These are phyloP conservation scores for Exaiptasia diaphana DNA, from an alignment of 64 coral and sea anemone genomes.

Conservation along the genomic window DNA sequence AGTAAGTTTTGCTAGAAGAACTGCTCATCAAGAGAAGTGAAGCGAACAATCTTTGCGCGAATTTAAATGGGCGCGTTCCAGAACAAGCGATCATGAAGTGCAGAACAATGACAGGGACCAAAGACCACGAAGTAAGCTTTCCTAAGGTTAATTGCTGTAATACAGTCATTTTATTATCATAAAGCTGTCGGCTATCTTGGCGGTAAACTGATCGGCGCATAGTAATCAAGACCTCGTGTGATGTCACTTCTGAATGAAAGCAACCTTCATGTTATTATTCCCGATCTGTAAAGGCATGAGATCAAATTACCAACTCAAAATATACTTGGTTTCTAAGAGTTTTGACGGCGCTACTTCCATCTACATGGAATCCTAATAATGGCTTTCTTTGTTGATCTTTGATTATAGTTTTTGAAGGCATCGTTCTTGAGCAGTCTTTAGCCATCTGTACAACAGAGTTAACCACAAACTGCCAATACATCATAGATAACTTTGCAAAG, in stretches of 20 bases:
- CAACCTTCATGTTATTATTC: no score
- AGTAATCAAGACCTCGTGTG: conserved; percentile 13
- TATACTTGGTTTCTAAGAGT: no score
- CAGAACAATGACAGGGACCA: background rate
- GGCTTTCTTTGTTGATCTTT: no score
- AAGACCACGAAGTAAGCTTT: background rate
- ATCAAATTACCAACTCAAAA: no score
- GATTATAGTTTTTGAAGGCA: no score
- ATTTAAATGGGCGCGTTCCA: background rate
- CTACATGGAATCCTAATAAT: no score
- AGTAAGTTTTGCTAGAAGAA: background rate
- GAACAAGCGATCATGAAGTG: background rate
- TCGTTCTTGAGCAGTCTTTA: conserved; percentile 8
- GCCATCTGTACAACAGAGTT: conserved; percentile 1
- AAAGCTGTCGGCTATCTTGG: conserved; percentile 9
- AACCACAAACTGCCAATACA: background rate
- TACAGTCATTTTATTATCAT: conserved; percentile 7
- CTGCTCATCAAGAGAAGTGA: background rate
- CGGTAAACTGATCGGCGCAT: conserved; percentile 2
- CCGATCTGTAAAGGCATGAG: no score
- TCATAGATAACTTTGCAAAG: conserved; percentile 7
- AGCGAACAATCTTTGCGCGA: background rate
- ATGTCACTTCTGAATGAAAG: no score
- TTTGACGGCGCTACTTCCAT: no score
- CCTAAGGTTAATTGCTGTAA: background rate